phyloP scores from a whole-genome alignment of 2,113 vertebrate species.

The Peucedramus taeniatus region DNA sequence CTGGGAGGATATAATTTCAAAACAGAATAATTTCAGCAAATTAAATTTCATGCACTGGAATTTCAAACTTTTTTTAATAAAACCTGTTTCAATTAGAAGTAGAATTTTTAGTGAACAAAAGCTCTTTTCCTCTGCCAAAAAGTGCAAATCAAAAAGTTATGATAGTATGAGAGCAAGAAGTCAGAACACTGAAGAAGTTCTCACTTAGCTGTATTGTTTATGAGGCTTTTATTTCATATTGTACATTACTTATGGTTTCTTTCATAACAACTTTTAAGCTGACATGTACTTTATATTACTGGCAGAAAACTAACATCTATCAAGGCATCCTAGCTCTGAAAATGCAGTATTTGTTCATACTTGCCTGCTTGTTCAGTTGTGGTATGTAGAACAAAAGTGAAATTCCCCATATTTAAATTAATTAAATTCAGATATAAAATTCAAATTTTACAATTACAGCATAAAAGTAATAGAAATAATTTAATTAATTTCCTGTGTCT shows the following conservation, averaged over 20 bases:
- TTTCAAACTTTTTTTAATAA: neutral
- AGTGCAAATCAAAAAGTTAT: neutral
- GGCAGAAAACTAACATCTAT: neutral
- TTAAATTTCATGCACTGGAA: neutral
- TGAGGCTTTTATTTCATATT: neutral
- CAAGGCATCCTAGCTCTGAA: neutral
- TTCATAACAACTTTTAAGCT: neutral
- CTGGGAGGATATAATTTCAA: neutral
- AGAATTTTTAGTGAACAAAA: neutral
- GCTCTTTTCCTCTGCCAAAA: neutral
- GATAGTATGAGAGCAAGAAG: neutral
- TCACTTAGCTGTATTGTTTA: neutral
- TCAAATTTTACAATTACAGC: neutral
- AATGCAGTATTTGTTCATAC: neutral
- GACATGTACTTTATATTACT: neutral
- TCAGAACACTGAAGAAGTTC: neutral
- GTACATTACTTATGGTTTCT: neutral
- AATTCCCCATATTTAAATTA: neutral
- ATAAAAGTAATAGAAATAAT: too few relatives aligned
- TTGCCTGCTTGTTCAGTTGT: neutral
- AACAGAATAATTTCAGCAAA: neutral
- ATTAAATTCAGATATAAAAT: neutral
- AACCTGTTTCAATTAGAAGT: neutral
- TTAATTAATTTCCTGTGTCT: neutral
- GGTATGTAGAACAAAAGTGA: neutral